phyloP scores from a whole-genome alignment of 2,888 invertebrate genomes.

The Platerodrilus igneus region DNA sequence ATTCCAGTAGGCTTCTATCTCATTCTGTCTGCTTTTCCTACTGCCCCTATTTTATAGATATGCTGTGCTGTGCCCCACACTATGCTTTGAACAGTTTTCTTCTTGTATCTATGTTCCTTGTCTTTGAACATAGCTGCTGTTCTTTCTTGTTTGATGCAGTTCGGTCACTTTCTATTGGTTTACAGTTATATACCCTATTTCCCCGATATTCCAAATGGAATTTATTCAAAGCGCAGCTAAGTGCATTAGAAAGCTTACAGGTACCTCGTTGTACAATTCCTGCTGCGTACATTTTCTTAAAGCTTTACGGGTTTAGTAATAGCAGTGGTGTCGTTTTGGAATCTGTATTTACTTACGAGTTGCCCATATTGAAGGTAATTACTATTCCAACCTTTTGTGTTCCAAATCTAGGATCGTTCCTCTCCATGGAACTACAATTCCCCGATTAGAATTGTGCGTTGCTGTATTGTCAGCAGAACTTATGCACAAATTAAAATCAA shows the following conservation, averaged over 20 bases:
- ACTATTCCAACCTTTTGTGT: conserved; percentile 5
- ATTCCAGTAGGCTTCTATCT: too few species aligned
- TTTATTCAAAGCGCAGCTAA: background rate
- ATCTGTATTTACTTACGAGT: conserved; percentile 26
- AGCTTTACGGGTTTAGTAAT: conserved; percentile 29
- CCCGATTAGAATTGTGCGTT: conserved; percentile 20
- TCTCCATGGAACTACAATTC: conserved; percentile 9
- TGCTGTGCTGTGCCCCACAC: too few species aligned
- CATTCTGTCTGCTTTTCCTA: too few species aligned
- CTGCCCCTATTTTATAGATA: too few species aligned
- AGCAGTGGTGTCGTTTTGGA: conserved; percentile 28
- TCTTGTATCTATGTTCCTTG: too few species aligned
- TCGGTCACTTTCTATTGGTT: too few species aligned
- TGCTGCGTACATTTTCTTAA: background rate
- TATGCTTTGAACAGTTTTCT: too few species aligned
- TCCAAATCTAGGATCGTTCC: conserved; percentile 18
- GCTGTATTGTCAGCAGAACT: conserved; percentile 17
- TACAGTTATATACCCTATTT: too few species aligned
- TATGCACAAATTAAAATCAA: conserved; percentile 3
- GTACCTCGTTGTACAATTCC: conserved; percentile 5
- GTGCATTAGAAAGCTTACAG: background rate
- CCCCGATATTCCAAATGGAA: conserved; percentile 6
- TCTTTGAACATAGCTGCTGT: too few species aligned
- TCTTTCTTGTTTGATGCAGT: too few species aligned
- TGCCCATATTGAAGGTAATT: background rate